Conservation (phyloP, 1,140 invertebrate species). For the Frieseomelitta varia region DNA sequence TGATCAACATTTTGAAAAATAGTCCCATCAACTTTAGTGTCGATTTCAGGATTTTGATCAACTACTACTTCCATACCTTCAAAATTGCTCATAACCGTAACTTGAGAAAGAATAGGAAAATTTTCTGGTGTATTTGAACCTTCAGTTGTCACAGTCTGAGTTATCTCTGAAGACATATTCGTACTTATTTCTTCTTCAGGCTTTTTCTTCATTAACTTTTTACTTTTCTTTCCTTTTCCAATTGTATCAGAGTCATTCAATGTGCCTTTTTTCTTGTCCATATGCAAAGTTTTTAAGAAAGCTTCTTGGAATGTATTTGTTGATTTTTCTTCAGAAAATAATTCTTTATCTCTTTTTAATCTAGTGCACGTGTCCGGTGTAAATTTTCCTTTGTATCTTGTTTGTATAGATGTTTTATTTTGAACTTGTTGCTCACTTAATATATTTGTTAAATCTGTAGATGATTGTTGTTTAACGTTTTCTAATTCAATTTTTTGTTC, state of each 20-base stretch:
- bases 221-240: constrained; percentile 50
- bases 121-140: background rate
- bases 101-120: constrained; percentile 29
- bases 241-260: constrained; percentile 35
- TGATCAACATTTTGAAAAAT: constrained; percentile 30
- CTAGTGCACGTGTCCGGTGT: constrained; percentile 62
- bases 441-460: constrained; percentile 8
- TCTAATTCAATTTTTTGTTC: constrained; percentile 32
- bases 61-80: constrained; percentile 65
- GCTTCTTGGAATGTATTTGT: constrained; percentile 74
- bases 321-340: constrained; percentile 58
- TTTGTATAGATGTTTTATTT: constrained; percentile 55
- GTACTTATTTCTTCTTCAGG: constrained; percentile 22
- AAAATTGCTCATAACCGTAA: constrained; percentile 58
- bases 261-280: constrained; percentile 65
- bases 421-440: constrained; percentile 34
- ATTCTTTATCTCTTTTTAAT: constrained; percentile 62
- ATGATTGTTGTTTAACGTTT: constrained; percentile 7
- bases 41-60: constrained; percentile 57
- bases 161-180: background rate
- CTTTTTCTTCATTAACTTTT: constrained; percentile 44
- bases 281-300: constrained; percentile 72
- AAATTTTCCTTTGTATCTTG: constrained; percentile 67
- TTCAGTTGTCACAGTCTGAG: constrained; percentile 23
- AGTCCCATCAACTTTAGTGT: constrained; percentile 51